A percentile compares a stretch with the other conserved stretches of the same genome.
phyloP scores from a whole-genome alignment of 2,113 vertebrate genomes.

The Seriola quinqueradiata region DNA sequence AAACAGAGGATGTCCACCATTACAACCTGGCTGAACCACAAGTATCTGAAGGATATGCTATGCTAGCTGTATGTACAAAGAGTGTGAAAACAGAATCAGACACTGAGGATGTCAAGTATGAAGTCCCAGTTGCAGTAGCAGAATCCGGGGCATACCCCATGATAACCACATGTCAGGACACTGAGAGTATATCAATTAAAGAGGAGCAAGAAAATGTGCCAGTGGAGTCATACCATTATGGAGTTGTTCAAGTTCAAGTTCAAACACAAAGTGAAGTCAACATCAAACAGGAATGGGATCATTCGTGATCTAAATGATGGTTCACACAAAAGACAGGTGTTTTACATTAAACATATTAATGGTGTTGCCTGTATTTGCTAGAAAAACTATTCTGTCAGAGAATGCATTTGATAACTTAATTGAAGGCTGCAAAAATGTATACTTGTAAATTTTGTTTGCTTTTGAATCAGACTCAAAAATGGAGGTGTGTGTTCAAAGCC shows the following conservation, averaged over 20 bases:
- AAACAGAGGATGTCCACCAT: no score
- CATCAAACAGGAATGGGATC: neutral
- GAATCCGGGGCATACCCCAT: neutral
- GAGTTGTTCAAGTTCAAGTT: neutral
- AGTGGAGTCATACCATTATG: neutral
- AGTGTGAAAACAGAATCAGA: neutral
- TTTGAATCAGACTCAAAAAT: no score
- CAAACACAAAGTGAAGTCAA: neutral
- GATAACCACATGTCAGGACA: neutral
- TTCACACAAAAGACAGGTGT: no score
- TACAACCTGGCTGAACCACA: no score
- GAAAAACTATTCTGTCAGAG: no score
- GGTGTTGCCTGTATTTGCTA: no score
- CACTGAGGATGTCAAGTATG: neutral
- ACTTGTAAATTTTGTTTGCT: no score
- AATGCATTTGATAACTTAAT: no score
- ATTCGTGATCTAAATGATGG: neutral
- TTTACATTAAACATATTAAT: neutral
- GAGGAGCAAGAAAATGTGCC: conserved; percentile 17
- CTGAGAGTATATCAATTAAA: neutral
- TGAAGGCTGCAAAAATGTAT: neutral
- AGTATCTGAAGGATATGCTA: no score
- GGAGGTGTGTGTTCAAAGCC: no score
- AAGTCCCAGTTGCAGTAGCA: neutral
- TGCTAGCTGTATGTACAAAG: no score